Evolutionary conservation across 2,888 invertebrate species (phyloP), one percentile per base, ranked within the genome.

Genomic region (Helobdella robusta): DNA sequence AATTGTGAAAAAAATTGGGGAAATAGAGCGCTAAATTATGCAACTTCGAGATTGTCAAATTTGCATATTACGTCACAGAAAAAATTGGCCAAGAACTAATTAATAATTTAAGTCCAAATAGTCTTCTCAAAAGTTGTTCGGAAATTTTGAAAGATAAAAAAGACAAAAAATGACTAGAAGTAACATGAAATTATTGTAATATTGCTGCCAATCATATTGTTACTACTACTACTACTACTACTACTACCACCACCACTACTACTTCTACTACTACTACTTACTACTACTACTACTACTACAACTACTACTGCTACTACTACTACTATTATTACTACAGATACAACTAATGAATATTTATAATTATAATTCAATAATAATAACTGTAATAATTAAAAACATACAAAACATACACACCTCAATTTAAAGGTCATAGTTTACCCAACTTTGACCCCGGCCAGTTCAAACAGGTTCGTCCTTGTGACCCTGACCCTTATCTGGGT

Each of bases 341-440:
- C 44, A 15, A 44, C 44, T 44, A 44, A 11, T 44, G 18, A 2
- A 52, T n/a, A n/a, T n/a, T n/a, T n/a, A n/a, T n/a, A n/a, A n/a
- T n/a, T n/a, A n/a, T n/a, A n/a, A n/a, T n/a, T n/a, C n/a, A n/a
- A n/a, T n/a, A n/a, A n/a, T n/a, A n/a, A n/a, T n/a, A n/a, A n/a
- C n/a, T n/a, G n/a, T n/a, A n/a, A n/a, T n/a, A n/a, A n/a, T n/a
- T n/a, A n/a, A n/a, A n/a, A n/a, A n/a, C n/a, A n/a, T n/a, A n/a
- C n/a, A n/a, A n/a, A n/a, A n/a, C n/a, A n/a, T n/a, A n/a, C n/a
- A n/a, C n/a, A n/a, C n/a, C n/a, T n/a, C n/a, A n/a, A n/a, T n/a
- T n/a, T n/a, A n/a, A n/a, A 97, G 94, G 95, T 95, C 76, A 97
- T 95, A 74, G 95, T 97, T 82, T 56, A 56, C 56, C 56, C 56